Evolutionary conservation across 2,113 vertebrate species (phyloP).

Genomic region (Archocentrus centrarchus): DNA sequence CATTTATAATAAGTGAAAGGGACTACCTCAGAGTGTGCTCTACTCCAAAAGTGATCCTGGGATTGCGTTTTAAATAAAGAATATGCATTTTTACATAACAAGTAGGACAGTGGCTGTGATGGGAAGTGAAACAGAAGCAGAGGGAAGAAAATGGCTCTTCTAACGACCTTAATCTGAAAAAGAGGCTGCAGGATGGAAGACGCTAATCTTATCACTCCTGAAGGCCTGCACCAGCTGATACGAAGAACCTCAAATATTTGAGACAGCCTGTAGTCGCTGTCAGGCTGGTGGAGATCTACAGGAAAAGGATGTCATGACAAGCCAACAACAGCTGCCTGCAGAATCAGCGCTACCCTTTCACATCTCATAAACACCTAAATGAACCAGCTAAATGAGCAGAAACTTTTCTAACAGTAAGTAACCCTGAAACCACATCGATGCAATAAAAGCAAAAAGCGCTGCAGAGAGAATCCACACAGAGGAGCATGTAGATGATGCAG

Average conservation of each 20-base stretch:
- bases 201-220: conserved; percentile 12
- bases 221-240: conserved; percentile 58
- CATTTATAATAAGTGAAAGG: conserved; percentile 15
- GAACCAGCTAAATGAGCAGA: not conserved
- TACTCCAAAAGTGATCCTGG: conserved; percentile 88
- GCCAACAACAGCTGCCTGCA: not conserved
- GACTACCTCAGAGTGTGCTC: conserved; percentile 87
- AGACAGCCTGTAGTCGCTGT: conserved; percentile 14
- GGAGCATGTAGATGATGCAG: not conserved
- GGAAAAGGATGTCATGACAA: conserved; percentile 9
- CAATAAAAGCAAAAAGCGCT: not conserved
- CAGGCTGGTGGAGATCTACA: conserved; percentile 38
- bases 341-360: conserved; percentile 6
- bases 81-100: conserved; percentile 66
- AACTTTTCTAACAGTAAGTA: not conserved
- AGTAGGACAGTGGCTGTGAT: conserved; percentile 8
- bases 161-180: conserved; percentile 17
- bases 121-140: conserved; percentile 39
- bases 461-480: not conserved
- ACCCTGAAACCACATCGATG: rapidly evolving
- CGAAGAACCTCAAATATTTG: not conserved
- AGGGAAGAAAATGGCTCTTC: not conserved
- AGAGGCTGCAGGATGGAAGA: conserved; percentile 35
- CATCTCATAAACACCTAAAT: not conserved
- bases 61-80: conserved; percentile 80